Evolutionary conservation across 1,140 invertebrate genomes (phyloP).

Genomic region (Chymomyza costata): DNA sequence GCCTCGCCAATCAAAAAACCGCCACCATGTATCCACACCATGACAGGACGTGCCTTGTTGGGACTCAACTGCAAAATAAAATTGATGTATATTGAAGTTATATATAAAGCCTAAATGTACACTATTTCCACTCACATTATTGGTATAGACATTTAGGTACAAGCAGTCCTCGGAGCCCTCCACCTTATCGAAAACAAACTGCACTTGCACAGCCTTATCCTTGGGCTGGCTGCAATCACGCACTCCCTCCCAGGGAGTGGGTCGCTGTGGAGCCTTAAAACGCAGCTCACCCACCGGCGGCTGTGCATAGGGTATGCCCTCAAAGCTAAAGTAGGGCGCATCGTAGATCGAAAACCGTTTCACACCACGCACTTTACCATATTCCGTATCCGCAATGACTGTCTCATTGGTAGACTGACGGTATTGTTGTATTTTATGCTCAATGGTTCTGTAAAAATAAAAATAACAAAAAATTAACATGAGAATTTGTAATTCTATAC

Average conservation of each 20-base stretch:
- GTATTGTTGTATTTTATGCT: conserved; percentile 66
- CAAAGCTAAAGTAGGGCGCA: conserved; percentile 74
- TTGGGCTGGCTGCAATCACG: conserved; percentile 70
- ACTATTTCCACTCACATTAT: conserved; percentile 77
- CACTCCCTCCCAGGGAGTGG: conserved; percentile 61
- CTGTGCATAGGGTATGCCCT: conserved; percentile 79
- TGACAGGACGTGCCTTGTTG: conserved; percentile 55
- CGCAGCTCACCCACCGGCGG: conserved; percentile 77
- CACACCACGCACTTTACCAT: conserved; percentile 59
- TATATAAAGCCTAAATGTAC: neutral
- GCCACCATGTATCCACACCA: conserved; percentile 81
- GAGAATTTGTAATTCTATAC: conserved; percentile 15
- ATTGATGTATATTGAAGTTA: neutral
- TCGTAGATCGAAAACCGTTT: conserved; percentile 60
- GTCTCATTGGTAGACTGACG: conserved; percentile 61
- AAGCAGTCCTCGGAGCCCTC: conserved; percentile 83
- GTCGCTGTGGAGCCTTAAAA: conserved; percentile 77
- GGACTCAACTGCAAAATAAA: conserved; percentile 45
- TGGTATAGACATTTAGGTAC: conserved; percentile 81
- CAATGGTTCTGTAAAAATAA: conserved; percentile 53
- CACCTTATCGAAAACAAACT: conserved; percentile 48
- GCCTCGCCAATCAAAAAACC: conserved; percentile 78
- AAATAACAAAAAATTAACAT: conserved; percentile 39
- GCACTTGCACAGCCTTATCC: conserved; percentile 67
- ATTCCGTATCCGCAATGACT: conserved; percentile 57